A percentile compares a stretch with the other conserved stretches of the same genome.
Conservation (phyloP, 2,888 invertebrate species). For the Helleia helle region DNA sequence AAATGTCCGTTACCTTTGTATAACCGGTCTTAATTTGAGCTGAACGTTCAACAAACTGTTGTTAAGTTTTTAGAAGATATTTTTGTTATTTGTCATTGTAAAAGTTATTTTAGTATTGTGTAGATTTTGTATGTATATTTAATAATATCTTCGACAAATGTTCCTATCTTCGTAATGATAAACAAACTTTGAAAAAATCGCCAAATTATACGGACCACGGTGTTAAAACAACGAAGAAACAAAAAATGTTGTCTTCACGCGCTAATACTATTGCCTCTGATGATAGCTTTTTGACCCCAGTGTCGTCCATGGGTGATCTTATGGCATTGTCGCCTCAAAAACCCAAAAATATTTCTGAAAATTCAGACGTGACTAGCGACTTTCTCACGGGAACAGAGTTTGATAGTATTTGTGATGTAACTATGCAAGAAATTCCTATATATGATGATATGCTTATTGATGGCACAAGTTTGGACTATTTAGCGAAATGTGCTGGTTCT, state of each 20-base stretch:
- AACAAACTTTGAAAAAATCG: constrained; percentile 34
- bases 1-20: constrained; percentile 9
- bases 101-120: too few species aligned
- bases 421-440: constrained; percentile 51
- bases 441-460: constrained; percentile 68
- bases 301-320: constrained; percentile 51
- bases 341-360: constrained; percentile 27
- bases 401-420: constrained; percentile 57
- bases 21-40: background rate
- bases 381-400: constrained; percentile 53
- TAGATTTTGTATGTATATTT: constrained; percentile 37
- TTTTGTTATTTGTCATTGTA: background rate
- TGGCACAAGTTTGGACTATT: constrained; percentile 71
- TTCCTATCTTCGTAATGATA: constrained; percentile 23
- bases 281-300: constrained; percentile 48
- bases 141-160: constrained; percentile 25
- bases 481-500: constrained; percentile 60
- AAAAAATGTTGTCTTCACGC: constrained; percentile 39
- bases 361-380: constrained; percentile 42
- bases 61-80: background rate
- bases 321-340: constrained; percentile 52
- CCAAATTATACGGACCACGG: constrained; percentile 38
- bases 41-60: background rate
- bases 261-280: constrained; percentile 38
- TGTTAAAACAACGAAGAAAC: constrained; percentile 15